Percentiles rank a stretch among this genome's conserved stretches.
Evolutionary conservation across 2,888 invertebrate species (phyloP).

Genomic region (Blera fallax): DNA sequence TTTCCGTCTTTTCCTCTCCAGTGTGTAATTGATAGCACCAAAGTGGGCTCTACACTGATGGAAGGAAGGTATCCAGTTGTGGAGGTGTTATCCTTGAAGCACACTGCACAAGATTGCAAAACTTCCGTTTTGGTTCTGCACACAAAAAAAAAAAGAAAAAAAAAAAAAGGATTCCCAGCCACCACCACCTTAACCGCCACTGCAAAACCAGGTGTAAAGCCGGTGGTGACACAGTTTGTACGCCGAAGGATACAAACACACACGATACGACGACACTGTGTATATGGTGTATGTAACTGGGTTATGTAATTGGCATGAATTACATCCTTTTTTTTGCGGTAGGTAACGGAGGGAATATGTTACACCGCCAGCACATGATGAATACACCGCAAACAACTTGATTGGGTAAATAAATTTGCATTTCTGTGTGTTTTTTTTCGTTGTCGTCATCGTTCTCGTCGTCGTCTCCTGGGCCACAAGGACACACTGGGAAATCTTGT

Average conservation of each 20-base stretch:
- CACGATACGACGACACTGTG: background rate
- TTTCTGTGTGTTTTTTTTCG: slow-evolving; percentile 11
- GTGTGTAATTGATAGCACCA: slow-evolving; percentile 59
- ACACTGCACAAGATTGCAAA: slow-evolving; percentile 60
- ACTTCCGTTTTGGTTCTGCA: slow-evolving; percentile 44
- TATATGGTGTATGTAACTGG: slow-evolving; percentile 36
- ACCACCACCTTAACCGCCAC: slow-evolving; percentile 20
- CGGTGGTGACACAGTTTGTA: slow-evolving; percentile 60
- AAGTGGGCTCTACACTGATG: slow-evolving; percentile 44
- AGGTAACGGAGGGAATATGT: slow-evolving; percentile 51
- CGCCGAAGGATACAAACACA: slow-evolving; percentile 42
- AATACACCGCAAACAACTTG: slow-evolving; percentile 70
- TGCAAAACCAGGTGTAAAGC: slow-evolving; percentile 64
- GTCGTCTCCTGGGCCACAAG: slow-evolving; percentile 13
- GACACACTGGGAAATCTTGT: slow-evolving; percentile 45
- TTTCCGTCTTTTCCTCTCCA: slow-evolving; percentile 8
- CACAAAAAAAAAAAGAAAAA: too few species aligned
- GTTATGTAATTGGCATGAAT: slow-evolving; percentile 71
- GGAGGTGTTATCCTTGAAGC: slow-evolving; percentile 56
- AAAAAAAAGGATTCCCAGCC: slow-evolving; percentile 11
- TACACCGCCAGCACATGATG: slow-evolving; percentile 48
- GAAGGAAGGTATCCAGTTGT: background rate
- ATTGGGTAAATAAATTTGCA: slow-evolving; percentile 72
- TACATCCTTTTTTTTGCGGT: slow-evolving; percentile 63
- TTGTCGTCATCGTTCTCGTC: background rate